Evolutionary conservation across 2,113 vertebrate species (phyloP).

Genomic region (Phaethon lepturus): DNA sequence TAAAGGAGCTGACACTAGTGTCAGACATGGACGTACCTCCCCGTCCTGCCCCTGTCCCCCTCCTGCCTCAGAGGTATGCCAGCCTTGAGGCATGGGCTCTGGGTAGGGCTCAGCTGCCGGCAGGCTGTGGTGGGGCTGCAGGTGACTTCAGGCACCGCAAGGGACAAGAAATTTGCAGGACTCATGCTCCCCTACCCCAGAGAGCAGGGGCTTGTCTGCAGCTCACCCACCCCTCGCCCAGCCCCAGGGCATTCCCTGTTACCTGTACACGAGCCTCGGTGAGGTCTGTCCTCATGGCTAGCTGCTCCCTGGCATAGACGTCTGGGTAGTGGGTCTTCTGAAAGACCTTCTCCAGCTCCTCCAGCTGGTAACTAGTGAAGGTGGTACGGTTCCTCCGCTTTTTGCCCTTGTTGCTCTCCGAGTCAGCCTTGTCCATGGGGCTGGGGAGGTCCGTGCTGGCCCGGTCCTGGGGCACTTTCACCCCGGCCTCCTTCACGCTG

Average conservation of each 20-base stretch:
- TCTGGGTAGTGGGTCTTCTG: constrained; percentile 99
- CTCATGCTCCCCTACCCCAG: background rate
- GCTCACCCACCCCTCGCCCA: background rate
- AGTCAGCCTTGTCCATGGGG: constrained; percentile 89
- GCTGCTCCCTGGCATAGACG: constrained; percentile 96
- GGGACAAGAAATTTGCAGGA: background rate
- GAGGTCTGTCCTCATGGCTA: constrained; percentile 97
- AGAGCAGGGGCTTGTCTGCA: background rate
- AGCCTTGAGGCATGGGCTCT: background rate
- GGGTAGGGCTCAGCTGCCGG: background rate
- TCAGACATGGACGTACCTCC: rapidly evolving
- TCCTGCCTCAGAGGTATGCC: background rate
- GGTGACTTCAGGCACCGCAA: background rate
- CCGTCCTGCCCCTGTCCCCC: background rate
- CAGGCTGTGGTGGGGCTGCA: background rate
- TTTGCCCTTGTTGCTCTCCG: constrained; percentile 97
- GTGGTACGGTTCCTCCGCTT: constrained; percentile 97
- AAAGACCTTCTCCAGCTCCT: constrained; percentile 98
- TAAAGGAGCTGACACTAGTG: background rate
- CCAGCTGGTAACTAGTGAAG: constrained; percentile 98
- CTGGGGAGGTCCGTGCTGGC: constrained; percentile 84
- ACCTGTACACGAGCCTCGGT: constrained; percentile 98
- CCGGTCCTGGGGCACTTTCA: constrained; percentile 85
- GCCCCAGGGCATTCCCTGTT: background rate
- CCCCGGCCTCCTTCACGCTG: constrained; percentile 86